A percentile compares a stretch with the other conserved stretches of the same genome.
Conservation (phyloP, 2,797 vertebrate species). For the Aeoliscus strigatus region DNA sequence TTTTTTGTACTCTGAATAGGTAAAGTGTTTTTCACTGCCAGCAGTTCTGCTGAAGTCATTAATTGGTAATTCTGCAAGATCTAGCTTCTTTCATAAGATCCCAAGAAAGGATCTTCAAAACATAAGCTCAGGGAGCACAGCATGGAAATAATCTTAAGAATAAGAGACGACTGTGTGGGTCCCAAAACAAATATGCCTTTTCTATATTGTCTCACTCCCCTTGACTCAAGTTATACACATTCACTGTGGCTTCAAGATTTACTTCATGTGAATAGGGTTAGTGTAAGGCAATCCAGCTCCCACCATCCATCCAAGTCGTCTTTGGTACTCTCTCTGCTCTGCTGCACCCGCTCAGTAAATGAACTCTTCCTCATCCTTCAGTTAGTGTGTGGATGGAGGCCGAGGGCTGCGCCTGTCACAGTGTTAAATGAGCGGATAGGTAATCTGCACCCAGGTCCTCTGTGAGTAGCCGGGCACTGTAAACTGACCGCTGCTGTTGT, state of each 20-base stretch:
- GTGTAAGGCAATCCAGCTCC: constrained; percentile 59
- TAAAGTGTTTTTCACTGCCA: constrained; percentile 29
- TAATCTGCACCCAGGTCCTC: constrained; percentile 47
- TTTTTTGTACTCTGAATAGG: constrained; percentile 22
- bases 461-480: constrained; percentile 53
- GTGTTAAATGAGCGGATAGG: constrained; percentile 56
- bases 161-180: constrained; percentile 16
- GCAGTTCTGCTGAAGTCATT: constrained; percentile 44
- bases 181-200: constrained; percentile 14
- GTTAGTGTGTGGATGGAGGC: constrained; percentile 20
- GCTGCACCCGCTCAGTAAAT: constrained; percentile 54
- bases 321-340: constrained; percentile 51
- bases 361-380: constrained; percentile 45
- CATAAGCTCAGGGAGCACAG: neutral
- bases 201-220: constrained; percentile 14
- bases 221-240: constrained; percentile 19
- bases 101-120: constrained; percentile 22
- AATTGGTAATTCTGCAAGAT: constrained; percentile 40
- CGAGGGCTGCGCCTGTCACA: constrained; percentile 33
- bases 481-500: constrained; percentile 66
- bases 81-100: constrained; percentile 46
- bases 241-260: constrained; percentile 23
- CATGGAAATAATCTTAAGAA: constrained; percentile 14
- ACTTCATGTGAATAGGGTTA: constrained; percentile 48
- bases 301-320: constrained; percentile 53